Evolutionary conservation across 1,140 invertebrate genomes (phyloP).

Genomic region (Stegodyphus dumicola): DNA sequence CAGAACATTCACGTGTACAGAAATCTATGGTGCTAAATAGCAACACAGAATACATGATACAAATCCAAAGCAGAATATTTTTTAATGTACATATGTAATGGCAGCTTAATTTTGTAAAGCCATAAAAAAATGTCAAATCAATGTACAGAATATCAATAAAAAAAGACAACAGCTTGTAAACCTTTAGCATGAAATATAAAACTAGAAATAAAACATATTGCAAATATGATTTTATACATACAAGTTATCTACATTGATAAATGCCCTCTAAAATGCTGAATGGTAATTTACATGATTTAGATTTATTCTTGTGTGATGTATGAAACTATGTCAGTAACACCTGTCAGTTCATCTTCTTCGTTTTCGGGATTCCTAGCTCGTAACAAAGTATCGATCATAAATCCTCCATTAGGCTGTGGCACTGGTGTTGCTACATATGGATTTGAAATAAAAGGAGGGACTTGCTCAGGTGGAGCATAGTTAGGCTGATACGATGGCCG

Average conservation of each 20-base stretch:
- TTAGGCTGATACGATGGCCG: slow-evolving; percentile 51
- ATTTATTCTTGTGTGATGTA: slow-evolving; percentile 56
- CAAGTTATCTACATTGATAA: slow-evolving; percentile 55
- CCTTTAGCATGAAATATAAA: slow-evolving; percentile 33
- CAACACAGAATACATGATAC: slow-evolving; percentile 8
- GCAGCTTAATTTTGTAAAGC: not conserved
- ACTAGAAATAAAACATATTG: slow-evolving; percentile 50
- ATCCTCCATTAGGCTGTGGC: slow-evolving; percentile 60
- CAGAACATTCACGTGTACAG: slow-evolving; percentile 37
- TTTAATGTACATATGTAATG: not conserved
- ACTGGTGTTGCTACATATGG: slow-evolving; percentile 54
- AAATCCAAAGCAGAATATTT: slow-evolving; percentile 10
- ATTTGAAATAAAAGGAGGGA: slow-evolving; percentile 32
- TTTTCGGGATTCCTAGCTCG: slow-evolving; percentile 43
- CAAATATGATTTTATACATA: slow-evolving; percentile 52
- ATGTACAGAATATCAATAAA: not conserved
- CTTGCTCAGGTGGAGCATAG: slow-evolving; percentile 48
- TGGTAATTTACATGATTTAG: slow-evolving; percentile 14
- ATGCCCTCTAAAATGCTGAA: slow-evolving; percentile 38
- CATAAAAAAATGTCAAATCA: no score
- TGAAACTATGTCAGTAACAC: slow-evolving; percentile 51
- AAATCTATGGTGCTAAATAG: slow-evolving; percentile 45
- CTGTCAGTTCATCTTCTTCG: slow-evolving; percentile 48
- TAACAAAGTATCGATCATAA: slow-evolving; percentile 63
- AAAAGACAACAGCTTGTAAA: not conserved